Base-by-base conservation (phyloP, 2,888 invertebrate genomes). In the Meteorus cinctellus region DNA sequence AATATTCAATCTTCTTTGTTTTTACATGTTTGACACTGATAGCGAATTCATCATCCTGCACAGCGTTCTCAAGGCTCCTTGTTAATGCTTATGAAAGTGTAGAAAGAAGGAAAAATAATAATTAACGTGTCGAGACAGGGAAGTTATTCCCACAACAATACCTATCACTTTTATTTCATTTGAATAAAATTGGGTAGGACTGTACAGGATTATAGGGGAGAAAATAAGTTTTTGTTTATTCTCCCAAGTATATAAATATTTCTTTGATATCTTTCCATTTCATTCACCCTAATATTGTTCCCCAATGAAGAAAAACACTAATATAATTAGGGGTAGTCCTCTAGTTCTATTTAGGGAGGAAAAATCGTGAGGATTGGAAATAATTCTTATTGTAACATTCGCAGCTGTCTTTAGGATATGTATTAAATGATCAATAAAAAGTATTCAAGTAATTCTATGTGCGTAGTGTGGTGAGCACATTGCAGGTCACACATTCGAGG, bases 11-110 rank as follows among this genome's bases (percentile, higher is more conserved):
- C 70, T 91, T 88, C 82, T 90, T 91, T 1, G 91, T 90, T 81
- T 91, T 92, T 75, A 92, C 89, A 81, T 92, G 92, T 79, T 90
- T 91, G 70, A 93, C 83, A 8, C 90, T 90, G 51, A 93, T 86
- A 29, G 91, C 90, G 77, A 93, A 91, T 77, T 91, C 90, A 81
- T 93, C 91, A 67, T 90, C 88, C 80, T 90, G 89, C 78, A 92
- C 89, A 0, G 90, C 91, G 78, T 91, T 90, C 83, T 91, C 91
- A 76, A 93, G 84, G 72, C 88, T 90, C 77, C 89, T 89, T 55
- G 91, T 90, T 72, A 91, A 84, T 72, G 87, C 92, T 93, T 89
- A 19, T 89, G 89, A 74, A 78, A 78, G 74, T 59, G 6, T 19
- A 6, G 5, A 4, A 29, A 4, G 59, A 51, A 69, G 63, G 60